phyloP scores from a whole-genome alignment of 2,888 invertebrate species.

The Drosophila affinis region DNA sequence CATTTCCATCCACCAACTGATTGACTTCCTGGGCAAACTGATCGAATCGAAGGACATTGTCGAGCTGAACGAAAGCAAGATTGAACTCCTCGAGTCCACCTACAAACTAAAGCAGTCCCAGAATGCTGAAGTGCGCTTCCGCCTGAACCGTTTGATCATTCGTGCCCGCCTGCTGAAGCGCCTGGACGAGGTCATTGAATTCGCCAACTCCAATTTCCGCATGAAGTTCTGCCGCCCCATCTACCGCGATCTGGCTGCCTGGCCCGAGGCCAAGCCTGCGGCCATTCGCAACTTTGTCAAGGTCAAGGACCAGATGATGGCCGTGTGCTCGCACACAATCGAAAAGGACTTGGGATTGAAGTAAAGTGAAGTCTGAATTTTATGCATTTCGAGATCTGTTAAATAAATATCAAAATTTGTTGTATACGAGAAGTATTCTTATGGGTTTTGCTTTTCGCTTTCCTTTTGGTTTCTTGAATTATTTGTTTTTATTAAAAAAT shows the following conservation, averaged over 20 bases:
- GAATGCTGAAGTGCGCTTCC: conserved; percentile 92
- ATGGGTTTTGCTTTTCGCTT: neutral
- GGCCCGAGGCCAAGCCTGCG: conserved; percentile 88
- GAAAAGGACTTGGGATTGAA: conserved; percentile 88
- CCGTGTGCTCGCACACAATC: conserved; percentile 89
- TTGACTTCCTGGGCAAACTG: conserved; percentile 89
- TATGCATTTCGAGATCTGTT: conserved; percentile 17
- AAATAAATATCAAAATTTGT: conserved; percentile 13
- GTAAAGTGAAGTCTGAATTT: conserved; percentile 34
- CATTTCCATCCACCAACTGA: conserved; percentile 87
- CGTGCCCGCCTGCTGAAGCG: conserved; percentile 88
- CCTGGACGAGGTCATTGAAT: conserved; percentile 87
- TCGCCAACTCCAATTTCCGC: conserved; percentile 93
- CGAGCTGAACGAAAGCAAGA: conserved; percentile 85
- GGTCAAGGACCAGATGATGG: conserved; percentile 92
- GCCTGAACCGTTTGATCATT: conserved; percentile 92
- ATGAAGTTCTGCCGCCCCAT: conserved; percentile 96
- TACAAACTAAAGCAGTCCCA: conserved; percentile 88
- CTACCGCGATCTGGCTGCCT: conserved; percentile 92
- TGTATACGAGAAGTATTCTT: neutral
- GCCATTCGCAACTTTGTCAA: conserved; percentile 90
- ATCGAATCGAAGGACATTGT: conserved; percentile 84
- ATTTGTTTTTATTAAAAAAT: conserved; percentile 83
- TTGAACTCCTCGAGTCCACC: conserved; percentile 85
- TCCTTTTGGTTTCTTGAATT: conserved; percentile 62